Percentiles rank a stretch among this genome's conserved stretches.
Conservation (phyloP, 2,888 invertebrate genomes). For the Ceramica pisi region DNA sequence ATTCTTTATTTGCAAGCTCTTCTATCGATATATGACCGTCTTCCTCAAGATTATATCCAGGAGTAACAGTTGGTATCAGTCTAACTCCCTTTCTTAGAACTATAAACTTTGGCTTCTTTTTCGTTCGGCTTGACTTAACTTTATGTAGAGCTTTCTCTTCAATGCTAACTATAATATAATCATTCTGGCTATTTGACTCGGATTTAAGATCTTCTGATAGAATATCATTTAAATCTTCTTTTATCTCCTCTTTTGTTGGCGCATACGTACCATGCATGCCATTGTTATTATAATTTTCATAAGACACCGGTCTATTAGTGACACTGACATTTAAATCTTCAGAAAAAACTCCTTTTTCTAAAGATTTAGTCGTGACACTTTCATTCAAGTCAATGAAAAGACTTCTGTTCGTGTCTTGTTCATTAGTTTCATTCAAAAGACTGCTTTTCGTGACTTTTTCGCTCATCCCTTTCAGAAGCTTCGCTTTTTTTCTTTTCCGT, state of each 20-base stretch:
- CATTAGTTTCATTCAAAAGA: background rate
- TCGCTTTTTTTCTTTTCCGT: constrained; percentile 34
- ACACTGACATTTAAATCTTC: background rate
- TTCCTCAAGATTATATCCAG: background rate
- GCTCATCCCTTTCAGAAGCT: background rate
- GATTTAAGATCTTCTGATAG: constrained; percentile 10
- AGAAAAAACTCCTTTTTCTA: background rate
- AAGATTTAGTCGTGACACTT: background rate
- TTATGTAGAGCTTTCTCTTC: background rate
- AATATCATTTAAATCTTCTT: background rate
- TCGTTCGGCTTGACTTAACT: constrained; percentile 10
- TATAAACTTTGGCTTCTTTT: constrained; percentile 2
- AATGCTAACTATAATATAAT: background rate
- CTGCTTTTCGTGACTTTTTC: constrained; percentile 1
- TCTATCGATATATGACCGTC: background rate
- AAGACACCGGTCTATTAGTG: background rate
- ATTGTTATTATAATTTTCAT: background rate
- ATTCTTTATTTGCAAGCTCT: background rate
- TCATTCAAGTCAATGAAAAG: background rate
- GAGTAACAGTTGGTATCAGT: constrained; percentile 7
- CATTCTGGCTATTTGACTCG: constrained; percentile 6
- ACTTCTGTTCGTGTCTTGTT: background rate
- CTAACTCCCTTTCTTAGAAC: background rate
- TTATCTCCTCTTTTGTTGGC: background rate
- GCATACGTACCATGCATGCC: background rate